Conservation (phyloP, 2,113 vertebrate genomes). For the Canis aureus region DNA sequence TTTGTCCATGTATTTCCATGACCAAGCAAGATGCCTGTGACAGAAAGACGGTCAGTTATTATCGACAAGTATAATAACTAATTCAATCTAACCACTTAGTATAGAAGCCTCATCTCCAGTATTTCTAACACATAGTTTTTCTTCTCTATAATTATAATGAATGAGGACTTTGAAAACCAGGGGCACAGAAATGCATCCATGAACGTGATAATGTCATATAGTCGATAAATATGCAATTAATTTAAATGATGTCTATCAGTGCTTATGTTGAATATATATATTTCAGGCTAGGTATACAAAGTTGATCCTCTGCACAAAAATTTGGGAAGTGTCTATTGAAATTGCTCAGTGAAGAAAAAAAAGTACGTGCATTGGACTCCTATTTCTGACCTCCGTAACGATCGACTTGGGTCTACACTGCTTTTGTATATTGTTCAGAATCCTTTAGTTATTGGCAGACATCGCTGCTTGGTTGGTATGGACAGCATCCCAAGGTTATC, state of each 20-base stretch:
- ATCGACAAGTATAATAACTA: not conserved
- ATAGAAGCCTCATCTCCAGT: not conserved
- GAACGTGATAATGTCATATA: not conserved
- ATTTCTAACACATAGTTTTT: not conserved
- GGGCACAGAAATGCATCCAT: not conserved
- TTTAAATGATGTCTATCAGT: not conserved
- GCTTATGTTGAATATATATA: not conserved
- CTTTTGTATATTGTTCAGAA: conserved; percentile 45
- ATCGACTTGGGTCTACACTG: not conserved
- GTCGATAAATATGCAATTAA: not conserved
- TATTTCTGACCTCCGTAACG: not conserved
- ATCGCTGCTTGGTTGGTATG: not conserved
- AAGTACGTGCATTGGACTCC: not conserved
- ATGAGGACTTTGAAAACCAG: not conserved
- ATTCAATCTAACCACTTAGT: not conserved
- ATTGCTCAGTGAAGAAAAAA: not conserved
- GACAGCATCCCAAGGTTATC: not conserved
- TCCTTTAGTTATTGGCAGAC: conserved; percentile 31
- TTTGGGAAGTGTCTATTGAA: not conserved
- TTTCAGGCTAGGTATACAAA: not conserved
- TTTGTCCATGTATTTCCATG: not conserved
- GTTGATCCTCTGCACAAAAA: not conserved
- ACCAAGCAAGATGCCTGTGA: not conserved
- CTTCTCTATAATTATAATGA: not conserved
- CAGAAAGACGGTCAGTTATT: not conserved